These are phyloP conservation scores for Chaetodon trifascialis DNA, from an alignment of 2,113 vertebrate species.

Conservation along the genomic window DNA sequence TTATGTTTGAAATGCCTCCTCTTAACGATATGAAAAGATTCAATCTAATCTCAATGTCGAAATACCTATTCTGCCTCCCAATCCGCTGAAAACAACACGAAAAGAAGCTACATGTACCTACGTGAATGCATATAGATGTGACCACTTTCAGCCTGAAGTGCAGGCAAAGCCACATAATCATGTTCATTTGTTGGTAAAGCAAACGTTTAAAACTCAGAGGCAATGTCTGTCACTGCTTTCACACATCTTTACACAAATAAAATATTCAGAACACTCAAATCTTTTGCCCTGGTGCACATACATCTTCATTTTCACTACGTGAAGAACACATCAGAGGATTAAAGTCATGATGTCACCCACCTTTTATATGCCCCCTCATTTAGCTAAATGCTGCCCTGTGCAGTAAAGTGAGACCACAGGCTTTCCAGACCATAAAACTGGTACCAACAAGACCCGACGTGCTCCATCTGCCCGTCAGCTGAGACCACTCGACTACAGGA, in stretches of 20 bases:
- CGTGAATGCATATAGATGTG: neutral
- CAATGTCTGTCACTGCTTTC: neutral
- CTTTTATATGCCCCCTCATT: constrained; percentile 40
- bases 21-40: neutral
- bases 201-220: no score
- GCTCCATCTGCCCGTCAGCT: constrained; percentile 44
- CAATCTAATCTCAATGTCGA: neutral
- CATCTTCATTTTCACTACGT: neutral
- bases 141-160: neutral
- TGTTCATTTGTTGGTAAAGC: neutral
- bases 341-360: constrained; percentile 8
- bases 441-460: constrained; percentile 17
- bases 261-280: neutral
- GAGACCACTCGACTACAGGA: constrained; percentile 14
- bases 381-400: constrained; percentile 36
- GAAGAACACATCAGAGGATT: constrained; percentile 1
- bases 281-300: neutral
- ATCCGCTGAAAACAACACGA: neutral
- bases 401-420: constrained; percentile 45
- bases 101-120: neutral
- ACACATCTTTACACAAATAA: neutral
- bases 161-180: neutral
- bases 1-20: neutral
- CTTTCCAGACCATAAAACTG: constrained; percentile 49
- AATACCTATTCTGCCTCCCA: neutral